Evolutionary conservation across 2,797 vertebrate genomes (phyloP), one percentile per base, ranked within the genome.

Genomic region (Aphelocoma californica): DNA sequence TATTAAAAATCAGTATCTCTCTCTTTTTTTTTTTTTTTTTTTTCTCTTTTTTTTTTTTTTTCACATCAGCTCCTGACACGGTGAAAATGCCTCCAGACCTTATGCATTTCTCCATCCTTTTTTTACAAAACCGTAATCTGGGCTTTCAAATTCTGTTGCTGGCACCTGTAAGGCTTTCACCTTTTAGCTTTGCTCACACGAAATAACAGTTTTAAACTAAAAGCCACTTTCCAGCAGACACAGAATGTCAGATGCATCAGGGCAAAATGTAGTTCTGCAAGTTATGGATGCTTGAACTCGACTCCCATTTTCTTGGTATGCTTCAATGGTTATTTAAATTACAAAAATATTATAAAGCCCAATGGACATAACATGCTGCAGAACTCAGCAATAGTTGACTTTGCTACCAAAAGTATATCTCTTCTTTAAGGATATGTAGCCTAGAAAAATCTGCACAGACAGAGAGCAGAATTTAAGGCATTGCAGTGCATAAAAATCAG

Each of bases 291-390:
- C 62, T 69, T 34, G 38, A 72, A 54, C 48, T 69, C 9, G 0
- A 40, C 74, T 73, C 48, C 40, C 67, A 10, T 89, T 89, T 89
- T 70, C 56, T 70, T 31, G 4, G n/a, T 54, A 20, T 42, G 74
- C 84, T 69, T 92, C 77, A 58, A 3, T 57, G n/a, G 24, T 69
- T 92, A 24, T 79, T 90, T 74, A 71, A 61, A 84, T 88, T 50
- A 61, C 45, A 65, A 78, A 65, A 81, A 51, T 15, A 9, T 53
- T 71, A 34, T 15, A 56, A 73, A 89, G 64, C 81, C 56, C 44
- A 11, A 23, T 36, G 86, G 64, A 58, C 26, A 8, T 47, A 40
- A 53, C 6, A 21, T 66, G 71, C n/a, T 0, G 0, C n/a, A 73
- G 81, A 72, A 77, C 34, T 80, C 6, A 3, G 56, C 5, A 8